Evolutionary conservation across 2,797 vertebrate genomes (phyloP).

Genomic region (Emydoidea blandingii): DNA sequence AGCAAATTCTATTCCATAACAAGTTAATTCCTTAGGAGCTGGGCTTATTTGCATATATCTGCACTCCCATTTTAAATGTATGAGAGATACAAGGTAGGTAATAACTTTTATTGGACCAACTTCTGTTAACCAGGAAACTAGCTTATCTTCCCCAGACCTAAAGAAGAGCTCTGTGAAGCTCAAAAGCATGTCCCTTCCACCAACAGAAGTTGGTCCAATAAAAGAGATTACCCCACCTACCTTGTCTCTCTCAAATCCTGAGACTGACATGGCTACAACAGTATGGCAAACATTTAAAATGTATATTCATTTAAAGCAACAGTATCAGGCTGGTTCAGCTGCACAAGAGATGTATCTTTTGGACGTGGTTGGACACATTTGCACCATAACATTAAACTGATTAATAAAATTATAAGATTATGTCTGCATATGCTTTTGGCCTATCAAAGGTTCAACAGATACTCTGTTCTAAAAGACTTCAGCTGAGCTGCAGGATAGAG

Average conservation of each 20-base stretch:
- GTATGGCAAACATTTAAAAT: background rate
- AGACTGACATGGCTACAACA: background rate
- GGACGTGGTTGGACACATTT: slow-evolving; percentile 27
- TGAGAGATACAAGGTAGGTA: background rate
- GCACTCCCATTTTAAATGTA: slow-evolving; percentile 33
- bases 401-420: slow-evolving; percentile 55
- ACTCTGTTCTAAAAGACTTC: slow-evolving; percentile 26
- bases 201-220: background rate
- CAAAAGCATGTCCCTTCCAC: background rate
- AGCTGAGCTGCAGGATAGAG: background rate
- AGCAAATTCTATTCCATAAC: slow-evolving; percentile 19
- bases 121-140: background rate
- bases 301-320: slow-evolving; percentile 43
- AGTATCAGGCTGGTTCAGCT: background rate
- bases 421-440: background rate
- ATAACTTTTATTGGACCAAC: background rate
- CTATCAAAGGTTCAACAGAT: background rate
- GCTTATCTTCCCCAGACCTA: background rate
- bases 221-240: background rate
- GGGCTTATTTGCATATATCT: background rate
- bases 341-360: slow-evolving; percentile 23
- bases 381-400: slow-evolving; percentile 21
- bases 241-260: background rate
- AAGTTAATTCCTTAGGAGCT: background rate
- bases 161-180: background rate